Evolutionary conservation across 2,888 invertebrate genomes (phyloP).

Genomic region (Lycophotia porphyrea): DNA sequence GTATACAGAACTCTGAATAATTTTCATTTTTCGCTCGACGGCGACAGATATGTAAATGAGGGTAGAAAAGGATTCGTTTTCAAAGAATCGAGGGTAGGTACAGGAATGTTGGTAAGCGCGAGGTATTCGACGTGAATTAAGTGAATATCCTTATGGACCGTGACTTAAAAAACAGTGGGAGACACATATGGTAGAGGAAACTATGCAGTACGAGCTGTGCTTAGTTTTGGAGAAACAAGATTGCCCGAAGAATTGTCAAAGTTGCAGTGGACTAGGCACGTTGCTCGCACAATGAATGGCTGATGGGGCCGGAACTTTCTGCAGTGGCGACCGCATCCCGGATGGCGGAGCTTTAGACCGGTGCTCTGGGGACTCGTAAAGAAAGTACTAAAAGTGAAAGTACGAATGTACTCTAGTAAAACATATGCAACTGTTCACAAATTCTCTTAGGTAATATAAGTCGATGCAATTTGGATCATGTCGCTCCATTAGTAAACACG

Average conservation of each 20-base stretch:
- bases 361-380: background rate
- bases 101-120: conserved; percentile 36
- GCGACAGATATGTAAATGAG: conserved; percentile 61
- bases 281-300: background rate
- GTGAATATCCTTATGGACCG: conserved; percentile 25
- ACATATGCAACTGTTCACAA: background rate
- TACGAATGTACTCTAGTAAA: too few relatives aligned
- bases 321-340: background rate
- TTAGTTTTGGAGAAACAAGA: background rate
- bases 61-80: conserved; percentile 53
- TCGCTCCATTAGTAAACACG: background rate
- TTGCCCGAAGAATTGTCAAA: background rate
- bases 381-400: too few relatives aligned
- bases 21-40: conserved; percentile 52
- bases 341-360: background rate
- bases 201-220: too few relatives aligned
- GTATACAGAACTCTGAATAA: conserved; percentile 55
- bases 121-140: conserved; percentile 25
- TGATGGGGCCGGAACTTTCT: background rate
- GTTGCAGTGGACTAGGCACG: background rate
- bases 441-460: background rate
- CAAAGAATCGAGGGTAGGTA: conserved; percentile 51
- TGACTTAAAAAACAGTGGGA: background rate
- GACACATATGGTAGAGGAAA: background rate
- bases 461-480: background rate